Evolutionary conservation across 2,113 vertebrate species (phyloP), one percentile per base, ranked within the genome.

Genomic region (Synchiropus splendidus): DNA sequence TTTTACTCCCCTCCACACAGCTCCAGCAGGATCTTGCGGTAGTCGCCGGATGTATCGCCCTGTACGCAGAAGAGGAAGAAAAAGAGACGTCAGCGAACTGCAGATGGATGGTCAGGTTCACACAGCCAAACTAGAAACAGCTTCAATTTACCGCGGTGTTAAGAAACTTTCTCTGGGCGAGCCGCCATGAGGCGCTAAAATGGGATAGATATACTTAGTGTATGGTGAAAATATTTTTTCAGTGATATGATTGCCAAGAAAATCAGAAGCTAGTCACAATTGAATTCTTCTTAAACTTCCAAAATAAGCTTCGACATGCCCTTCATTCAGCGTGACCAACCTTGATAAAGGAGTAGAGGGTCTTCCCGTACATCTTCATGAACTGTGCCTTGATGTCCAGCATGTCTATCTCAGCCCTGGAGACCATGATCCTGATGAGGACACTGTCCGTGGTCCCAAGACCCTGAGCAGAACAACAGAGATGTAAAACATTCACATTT

Each of bases 41-140:
- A 98, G 79, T 98, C 92, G 11, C 95, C 95, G 0, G 95, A 98
- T 18, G 89, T 90, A 67, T 98, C 95, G 35, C 89, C 94, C 95
- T 98, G 43, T 1, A 18, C 39, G 30, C 12, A 12, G 40, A 6
- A 63, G 11, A 44, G 33, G 37, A 33, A 61, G 13, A 10, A 27
- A 13, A 27, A 61, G 40, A 65, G 45, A 34, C 37, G 32, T 48
- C 5, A 51, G 58, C 47, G 9, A 9, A 42, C 5, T 39, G 38
- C 12, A 27, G 17, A 27, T 27, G 21, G 4, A 8, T 5, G 4
- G 4, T 27, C 21, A 27, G 21, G 21, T 27, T 27, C 4, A 43
- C 9, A 1, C 45, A 39, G 9, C 6, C 9, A 36, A 45, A 31
- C 16, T 42, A 27, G 21, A 27, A 8, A 27, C 8, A 8, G 21